These are phyloP conservation scores for Strigops habroptila DNA, from an alignment of 2,113 vertebrate genomes.

Conservation along the genomic window DNA sequence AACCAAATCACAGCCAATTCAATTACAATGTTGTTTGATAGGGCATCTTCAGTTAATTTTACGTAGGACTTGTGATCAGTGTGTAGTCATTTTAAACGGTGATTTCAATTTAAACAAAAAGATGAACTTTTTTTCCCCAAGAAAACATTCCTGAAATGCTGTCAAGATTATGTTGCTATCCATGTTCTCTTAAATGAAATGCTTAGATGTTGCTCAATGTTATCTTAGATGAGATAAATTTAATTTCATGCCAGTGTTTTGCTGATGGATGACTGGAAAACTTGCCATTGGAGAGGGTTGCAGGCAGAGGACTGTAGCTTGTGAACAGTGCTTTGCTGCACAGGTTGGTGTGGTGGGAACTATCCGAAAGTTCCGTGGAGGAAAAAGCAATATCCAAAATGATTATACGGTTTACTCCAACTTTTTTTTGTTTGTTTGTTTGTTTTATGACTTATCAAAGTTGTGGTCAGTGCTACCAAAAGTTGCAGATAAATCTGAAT, in stretches of 20 bases:
- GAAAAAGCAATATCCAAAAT: background rate
- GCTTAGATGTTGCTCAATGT: background rate
- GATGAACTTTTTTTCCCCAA: accelerated
- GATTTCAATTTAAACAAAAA: background rate
- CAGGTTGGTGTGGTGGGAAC: background rate
- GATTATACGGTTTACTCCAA: background rate
- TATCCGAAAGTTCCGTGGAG: background rate
- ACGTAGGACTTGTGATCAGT: background rate
- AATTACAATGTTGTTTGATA: background rate
- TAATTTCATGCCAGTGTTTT: background rate
- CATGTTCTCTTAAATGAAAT: background rate
- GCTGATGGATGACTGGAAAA: background rate
- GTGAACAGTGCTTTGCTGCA: background rate
- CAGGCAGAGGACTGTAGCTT: accelerated
- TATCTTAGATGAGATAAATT: background rate
- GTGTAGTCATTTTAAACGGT: background rate
- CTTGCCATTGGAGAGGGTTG: background rate
- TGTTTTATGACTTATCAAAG: too few species aligned
- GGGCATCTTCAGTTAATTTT: background rate
- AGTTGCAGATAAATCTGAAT: background rate
- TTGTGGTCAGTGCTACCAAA: background rate
- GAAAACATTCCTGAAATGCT: background rate
- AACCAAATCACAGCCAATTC: background rate
- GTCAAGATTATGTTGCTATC: background rate
- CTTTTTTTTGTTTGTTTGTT: background rate